Base-by-base conservation (phyloP, 2,797 vertebrate genomes). In the Enteromius radiatus region DNA sequence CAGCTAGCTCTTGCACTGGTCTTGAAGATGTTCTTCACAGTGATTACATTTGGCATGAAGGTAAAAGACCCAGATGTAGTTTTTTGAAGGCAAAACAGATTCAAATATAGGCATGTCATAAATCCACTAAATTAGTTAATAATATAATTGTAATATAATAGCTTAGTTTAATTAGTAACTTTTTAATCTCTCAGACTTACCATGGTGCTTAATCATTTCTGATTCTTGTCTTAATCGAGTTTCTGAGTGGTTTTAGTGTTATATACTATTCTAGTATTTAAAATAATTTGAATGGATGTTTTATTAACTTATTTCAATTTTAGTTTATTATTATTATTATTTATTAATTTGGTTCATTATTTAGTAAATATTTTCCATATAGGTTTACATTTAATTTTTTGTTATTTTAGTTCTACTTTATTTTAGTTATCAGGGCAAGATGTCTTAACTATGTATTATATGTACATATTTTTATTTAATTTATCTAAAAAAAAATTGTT, bases 1-100 rank as follows among this genome's bases (percentile, higher is more conserved):
- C 96, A 98, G 93, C 95, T 99, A 77, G 93, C 95, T 0, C 91
- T 99, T 88, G 96, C 98, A 0, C 93, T 99, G 1, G 2, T 97
- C 76, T 96, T 99, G 90, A 99, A 99, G 90, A 95, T 96, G 83
- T 81, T 96, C 89, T 95, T 98, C 92, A 99, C 98, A 0, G 94
- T 99, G 86, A 95, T 98, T 84, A 99, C 98, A 7, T 99, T 99
- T 45, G 98, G 98, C 89, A 99, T 99, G 94, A 99, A 99, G 97
- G 97, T 98, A 78, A 88, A 19, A 11, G 33, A 21, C 5, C 36
- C 47, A 95, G 74, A 1, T 15, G 31, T 45, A 12, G 31, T 76
- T 45, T 45, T 33, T 21, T 36, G 17, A 67, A 38, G 8, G 49
- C 12, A 23, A 23, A 36, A n/a, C 19, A 23, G 3, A 36, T 21